Evolutionary conservation across 2,113 vertebrate species (phyloP), one percentile per base, ranked within the genome.

Genomic region (Hiodon alosoides): DNA sequence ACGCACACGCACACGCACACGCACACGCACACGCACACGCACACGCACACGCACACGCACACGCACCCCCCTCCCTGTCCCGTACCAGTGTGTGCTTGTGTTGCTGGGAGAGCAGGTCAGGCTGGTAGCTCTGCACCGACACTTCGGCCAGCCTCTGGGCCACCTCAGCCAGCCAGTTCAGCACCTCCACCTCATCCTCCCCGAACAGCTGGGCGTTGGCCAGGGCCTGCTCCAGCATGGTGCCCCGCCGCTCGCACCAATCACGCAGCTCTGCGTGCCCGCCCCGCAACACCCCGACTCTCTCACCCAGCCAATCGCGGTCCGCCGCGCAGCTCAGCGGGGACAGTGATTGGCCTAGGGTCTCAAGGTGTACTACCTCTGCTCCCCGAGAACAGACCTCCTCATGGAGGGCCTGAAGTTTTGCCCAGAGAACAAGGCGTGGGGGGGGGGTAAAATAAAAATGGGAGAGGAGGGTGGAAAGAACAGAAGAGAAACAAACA

Each of bases 141-240:
- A 97, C 95, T 84, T 92, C 93, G 80, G 86, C 76, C 81, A 99
- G 94, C 47, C 95, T 94, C 92, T 98, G 96, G 87, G 94, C 95
- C 81, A 95, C 95, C 90, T 98, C 97, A 3, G 94, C 95, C 90
- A 99, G 90, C 97, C 97, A 99, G 93, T 99, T 99, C 89, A 99
- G 93, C 89, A 99, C 95, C 89, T 98, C 97, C 80, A 99, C 97
- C 91, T 99, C 97, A 51, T 98, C 97, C 90, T 99, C 97, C 86
- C 97, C 97, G 85, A 99, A 98, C 77, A 99, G 90, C 87, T 91
- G 93, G 83, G 97, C 97, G 68, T 99, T 96, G 81, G 90, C 92
- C 82, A 98, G 92, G 3, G 97, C 97, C 84, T 98, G 96, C 58
- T 91, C 94, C 88, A 99, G 90, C 86, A 99, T 90, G 10, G 85